phyloP scores from a whole-genome alignment of 2,113 vertebrate species.

The Vulpes lagopus region DNA sequence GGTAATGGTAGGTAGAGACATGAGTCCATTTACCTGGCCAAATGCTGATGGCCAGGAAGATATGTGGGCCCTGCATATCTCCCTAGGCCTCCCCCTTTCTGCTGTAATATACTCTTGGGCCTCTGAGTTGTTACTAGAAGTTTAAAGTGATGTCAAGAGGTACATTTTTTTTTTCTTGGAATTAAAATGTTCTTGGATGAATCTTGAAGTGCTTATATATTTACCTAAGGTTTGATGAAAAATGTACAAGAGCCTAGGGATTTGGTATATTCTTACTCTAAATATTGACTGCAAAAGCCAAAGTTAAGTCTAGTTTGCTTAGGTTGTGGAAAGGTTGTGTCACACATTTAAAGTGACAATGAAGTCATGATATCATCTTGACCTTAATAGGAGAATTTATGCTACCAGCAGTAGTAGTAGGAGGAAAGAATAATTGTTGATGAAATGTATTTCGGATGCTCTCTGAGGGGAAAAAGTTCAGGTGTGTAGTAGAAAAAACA shows the following conservation, averaged over 20 bases:
- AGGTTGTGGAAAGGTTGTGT: neutral
- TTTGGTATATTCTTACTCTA: constrained; percentile 32
- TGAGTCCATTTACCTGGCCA: neutral
- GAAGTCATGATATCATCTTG: constrained; percentile 3
- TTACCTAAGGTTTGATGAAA: constrained; percentile 14
- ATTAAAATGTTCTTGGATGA: constrained; percentile 22
- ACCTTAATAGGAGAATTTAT: constrained; percentile 35
- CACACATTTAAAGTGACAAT: neutral
- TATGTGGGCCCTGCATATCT: neutral
- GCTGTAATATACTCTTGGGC: neutral
- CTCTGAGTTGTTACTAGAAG: neutral
- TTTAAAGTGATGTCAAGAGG: constrained; percentile 2
- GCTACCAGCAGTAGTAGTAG: neutral
- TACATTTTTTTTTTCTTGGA: neutral
- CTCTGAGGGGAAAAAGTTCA: neutral
- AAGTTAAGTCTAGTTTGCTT: constrained; percentile 35
- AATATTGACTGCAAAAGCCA: neutral
- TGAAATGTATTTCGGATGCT: constrained; percentile 42
- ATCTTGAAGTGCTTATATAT: constrained; percentile 15
- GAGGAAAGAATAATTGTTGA: constrained; percentile 21
- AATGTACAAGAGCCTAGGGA: neutral
- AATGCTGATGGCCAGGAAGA: neutral
- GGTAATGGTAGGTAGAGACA: neutral
- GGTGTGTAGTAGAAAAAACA: neutral
- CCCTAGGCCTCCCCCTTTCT: neutral